Conservation (phyloP, 1,140 invertebrate species). For the Zaprionus vittiger region DNA sequence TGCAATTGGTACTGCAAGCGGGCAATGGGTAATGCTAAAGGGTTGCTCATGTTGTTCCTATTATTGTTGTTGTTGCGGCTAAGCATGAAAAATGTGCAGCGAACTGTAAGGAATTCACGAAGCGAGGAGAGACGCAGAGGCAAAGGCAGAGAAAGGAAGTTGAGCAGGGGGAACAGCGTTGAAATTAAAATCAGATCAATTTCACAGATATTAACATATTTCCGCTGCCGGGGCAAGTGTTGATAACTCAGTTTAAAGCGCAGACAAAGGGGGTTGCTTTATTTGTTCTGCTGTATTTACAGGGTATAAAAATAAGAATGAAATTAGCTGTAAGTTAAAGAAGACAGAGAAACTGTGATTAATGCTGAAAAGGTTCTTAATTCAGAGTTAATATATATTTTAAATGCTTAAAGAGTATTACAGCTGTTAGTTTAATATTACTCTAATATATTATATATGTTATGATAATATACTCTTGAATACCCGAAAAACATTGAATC, state of each 20-base stretch:
- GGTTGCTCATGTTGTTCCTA: slow-evolving; percentile 56
- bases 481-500: no score
- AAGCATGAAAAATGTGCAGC: slow-evolving; percentile 56
- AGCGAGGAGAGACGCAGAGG: neutral
- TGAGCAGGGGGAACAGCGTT: slow-evolving; percentile 40
- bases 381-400: neutral
- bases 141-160: slow-evolving; percentile 1
- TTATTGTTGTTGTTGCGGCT: slow-evolving; percentile 12
- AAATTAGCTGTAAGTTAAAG: neutral
- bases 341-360: neutral
- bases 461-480: no score
- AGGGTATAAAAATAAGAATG: slow-evolving; percentile 15
- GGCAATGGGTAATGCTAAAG: slow-evolving; percentile 14
- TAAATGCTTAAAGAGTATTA: neutral
- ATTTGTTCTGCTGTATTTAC: neutral
- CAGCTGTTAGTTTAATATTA: no score
- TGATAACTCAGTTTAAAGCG: slow-evolving; percentile 42
- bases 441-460: no score
- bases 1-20: slow-evolving; percentile 51
- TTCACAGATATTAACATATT: slow-evolving; percentile 79
- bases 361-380: neutral
- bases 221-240: slow-evolving; percentile 63
- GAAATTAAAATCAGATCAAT: slow-evolving; percentile 82
- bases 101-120: slow-evolving; percentile 71
- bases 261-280: slow-evolving; percentile 55